Evolutionary conservation across 1,140 invertebrate genomes (phyloP).

Genomic region (Chelonus insularis): DNA sequence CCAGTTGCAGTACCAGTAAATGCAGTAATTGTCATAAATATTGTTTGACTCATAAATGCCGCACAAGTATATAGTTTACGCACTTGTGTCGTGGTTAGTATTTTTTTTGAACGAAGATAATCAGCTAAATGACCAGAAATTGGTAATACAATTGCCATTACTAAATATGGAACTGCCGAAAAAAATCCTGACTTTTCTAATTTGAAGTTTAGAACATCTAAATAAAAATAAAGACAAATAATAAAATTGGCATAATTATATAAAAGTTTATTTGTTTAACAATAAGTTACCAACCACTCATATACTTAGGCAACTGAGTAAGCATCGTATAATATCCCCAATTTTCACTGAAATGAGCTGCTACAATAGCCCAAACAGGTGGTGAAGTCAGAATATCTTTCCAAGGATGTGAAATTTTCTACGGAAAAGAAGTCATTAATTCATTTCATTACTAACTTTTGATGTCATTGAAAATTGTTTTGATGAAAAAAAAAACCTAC

Average conservation of each 20-base stretch:
- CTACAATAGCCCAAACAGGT: conserved; percentile 88
- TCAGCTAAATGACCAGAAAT: conserved; percentile 81
- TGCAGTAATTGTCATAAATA: conserved; percentile 81
- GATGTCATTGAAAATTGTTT: too few relatives aligned
- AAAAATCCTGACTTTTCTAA: conserved; percentile 77
- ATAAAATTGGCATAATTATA: too few relatives aligned
- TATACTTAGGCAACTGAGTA: conserved; percentile 87
- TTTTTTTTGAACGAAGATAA: conserved; percentile 66
- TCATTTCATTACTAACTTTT: too few relatives aligned
- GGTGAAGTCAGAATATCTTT: conserved; percentile 76
- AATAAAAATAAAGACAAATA: too few relatives aligned
- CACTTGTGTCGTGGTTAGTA: conserved; percentile 73
- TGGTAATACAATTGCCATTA: conserved; percentile 80
- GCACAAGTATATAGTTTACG: conserved; percentile 75
- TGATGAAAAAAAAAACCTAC: conserved; percentile 22
- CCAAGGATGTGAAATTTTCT: conserved; percentile 75
- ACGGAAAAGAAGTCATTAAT: too few relatives aligned
- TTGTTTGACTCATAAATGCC: conserved; percentile 78
- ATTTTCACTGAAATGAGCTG: conserved; percentile 91
- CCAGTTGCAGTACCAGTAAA: conserved; percentile 67
- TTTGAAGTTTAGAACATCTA: conserved; percentile 73
- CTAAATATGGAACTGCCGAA: conserved; percentile 82
- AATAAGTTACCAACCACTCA: conserved; percentile 77
- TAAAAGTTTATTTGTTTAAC: too few relatives aligned
- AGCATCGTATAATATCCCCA: conserved; percentile 96